These are phyloP conservation scores for Todus mexicanus DNA, from an alignment of 2,797 vertebrate species.

Conservation along the genomic window DNA sequence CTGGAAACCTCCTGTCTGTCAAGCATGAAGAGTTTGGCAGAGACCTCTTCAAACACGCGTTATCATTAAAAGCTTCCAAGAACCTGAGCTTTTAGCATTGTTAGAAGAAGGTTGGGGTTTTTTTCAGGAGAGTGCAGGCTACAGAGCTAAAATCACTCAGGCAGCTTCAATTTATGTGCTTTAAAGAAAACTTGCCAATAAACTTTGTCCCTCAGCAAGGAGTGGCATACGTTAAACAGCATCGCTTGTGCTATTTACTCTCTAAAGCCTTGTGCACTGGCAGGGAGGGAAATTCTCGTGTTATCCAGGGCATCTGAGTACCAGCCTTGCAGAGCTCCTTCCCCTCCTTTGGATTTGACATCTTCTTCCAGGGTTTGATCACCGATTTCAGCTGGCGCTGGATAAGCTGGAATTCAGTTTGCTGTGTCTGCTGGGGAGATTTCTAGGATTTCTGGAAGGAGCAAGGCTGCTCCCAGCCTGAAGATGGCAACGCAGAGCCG, in stretches of 20 bases:
- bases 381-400: background rate
- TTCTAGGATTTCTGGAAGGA: background rate
- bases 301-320: background rate
- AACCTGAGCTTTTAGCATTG: background rate
- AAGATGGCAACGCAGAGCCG: conserved; percentile 45
- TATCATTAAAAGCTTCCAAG: background rate
- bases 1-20: background rate
- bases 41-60: background rate
- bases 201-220: background rate
- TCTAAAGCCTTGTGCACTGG: background rate
- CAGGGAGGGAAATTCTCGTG: fast-evolving
- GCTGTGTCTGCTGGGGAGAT: fast-evolving
- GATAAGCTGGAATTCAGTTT: fast-evolving
- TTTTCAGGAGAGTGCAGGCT: background rate
- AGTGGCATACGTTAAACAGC: background rate
- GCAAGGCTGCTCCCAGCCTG: conserved; percentile 14
- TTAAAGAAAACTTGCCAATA: background rate
- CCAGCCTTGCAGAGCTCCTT: background rate
- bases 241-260: background rate
- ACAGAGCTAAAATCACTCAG: background rate
- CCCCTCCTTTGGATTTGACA: background rate
- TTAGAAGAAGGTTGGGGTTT: background rate
- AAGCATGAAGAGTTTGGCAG: background rate
- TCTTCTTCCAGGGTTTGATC: background rate
- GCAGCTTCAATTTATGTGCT: background rate